Evolutionary conservation across 1,140 invertebrate genomes (phyloP).

Genomic region (Drosophila arawakana): DNA sequence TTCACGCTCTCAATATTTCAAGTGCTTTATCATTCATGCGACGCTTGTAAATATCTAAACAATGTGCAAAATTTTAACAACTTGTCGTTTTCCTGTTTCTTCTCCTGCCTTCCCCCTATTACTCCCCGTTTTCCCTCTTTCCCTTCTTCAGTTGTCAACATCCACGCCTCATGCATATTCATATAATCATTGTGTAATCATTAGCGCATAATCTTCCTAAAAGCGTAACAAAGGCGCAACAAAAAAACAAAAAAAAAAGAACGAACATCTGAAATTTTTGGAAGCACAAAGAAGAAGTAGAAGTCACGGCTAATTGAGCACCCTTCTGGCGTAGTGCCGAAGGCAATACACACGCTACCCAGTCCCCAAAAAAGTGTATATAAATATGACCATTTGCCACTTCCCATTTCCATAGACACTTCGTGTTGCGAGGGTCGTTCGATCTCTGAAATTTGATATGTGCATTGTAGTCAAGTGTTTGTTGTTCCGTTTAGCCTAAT

Average conservation of each 20-base stretch:
- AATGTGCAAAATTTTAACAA: constrained; percentile 69
- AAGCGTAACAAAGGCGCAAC: constrained; percentile 64
- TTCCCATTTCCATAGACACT: constrained; percentile 16
- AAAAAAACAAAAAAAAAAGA: constrained; percentile 37
- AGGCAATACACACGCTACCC: constrained; percentile 51
- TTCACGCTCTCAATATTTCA: constrained; percentile 65
- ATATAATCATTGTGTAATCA: constrained; percentile 85
- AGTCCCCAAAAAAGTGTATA: neutral
- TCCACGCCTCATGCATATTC: constrained; percentile 76
- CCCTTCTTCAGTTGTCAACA: constrained; percentile 18
- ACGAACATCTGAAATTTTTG: constrained; percentile 31
- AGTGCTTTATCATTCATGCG: constrained; percentile 58
- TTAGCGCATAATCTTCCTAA: constrained; percentile 80
- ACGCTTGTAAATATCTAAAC: constrained; percentile 52
- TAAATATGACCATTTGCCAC: constrained; percentile 21
- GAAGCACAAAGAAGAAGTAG: constrained; percentile 23
- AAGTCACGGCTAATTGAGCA: constrained; percentile 83
- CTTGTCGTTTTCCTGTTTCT: constrained; percentile 51
- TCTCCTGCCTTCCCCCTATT: neutral
- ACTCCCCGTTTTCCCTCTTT: neutral
- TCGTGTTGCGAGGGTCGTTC: constrained; percentile 37
- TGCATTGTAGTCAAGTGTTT: constrained; percentile 79
- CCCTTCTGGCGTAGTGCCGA: constrained; percentile 82
- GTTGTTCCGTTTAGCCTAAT: constrained; percentile 80
- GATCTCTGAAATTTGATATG: constrained; percentile 69